A percentile compares a stretch with the other conserved stretches of the same genome.
Evolutionary conservation across 2,888 invertebrate genomes (phyloP).

Genomic region (Ormyrus thymus): DNA sequence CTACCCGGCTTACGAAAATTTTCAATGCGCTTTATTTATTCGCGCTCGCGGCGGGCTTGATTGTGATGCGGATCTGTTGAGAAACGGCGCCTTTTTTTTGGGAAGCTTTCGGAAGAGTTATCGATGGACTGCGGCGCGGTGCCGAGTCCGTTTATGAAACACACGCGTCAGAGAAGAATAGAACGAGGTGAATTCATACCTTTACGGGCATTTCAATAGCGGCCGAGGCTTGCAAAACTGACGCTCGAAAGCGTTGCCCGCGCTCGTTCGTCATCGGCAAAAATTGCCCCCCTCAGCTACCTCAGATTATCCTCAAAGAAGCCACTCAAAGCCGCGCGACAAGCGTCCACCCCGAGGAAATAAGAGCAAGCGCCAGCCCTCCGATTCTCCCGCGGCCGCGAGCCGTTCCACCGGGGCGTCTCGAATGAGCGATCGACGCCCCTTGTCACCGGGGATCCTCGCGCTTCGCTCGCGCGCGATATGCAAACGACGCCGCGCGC

Average conservation of each 20-base stretch:
- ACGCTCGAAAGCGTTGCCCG: too few relatives aligned
- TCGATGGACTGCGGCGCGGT: too few relatives aligned
- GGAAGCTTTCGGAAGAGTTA: too few relatives aligned
- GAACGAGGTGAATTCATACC: too few relatives aligned
- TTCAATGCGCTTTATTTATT: slow-evolving; percentile 30
- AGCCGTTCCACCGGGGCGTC: neutral
- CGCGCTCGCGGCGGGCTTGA: neutral
- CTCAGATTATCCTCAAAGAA: too few relatives aligned
- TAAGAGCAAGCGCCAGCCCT: neutral
- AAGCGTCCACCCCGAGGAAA: slow-evolving; percentile 4
- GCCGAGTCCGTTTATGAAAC: too few relatives aligned
- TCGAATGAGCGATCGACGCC: slow-evolving; percentile 37
- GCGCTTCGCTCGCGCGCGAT: slow-evolving; percentile 57
- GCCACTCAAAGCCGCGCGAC: too few relatives aligned
- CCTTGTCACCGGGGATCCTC: slow-evolving; percentile 62
- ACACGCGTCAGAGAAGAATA: too few relatives aligned
- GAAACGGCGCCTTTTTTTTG: neutral
- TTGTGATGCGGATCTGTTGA: slow-evolving; percentile 16
- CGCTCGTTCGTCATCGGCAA: too few relatives aligned
- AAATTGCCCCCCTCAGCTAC: too few relatives aligned
- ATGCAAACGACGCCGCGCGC: slow-evolving; percentile 63
- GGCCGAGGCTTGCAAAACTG: too few relatives aligned
- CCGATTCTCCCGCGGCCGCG: neutral
- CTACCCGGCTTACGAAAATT: slow-evolving; percentile 41
- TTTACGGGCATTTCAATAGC: too few relatives aligned